Conservation (phyloP, 2,888 invertebrate species). For the Cenopis cana region DNA sequence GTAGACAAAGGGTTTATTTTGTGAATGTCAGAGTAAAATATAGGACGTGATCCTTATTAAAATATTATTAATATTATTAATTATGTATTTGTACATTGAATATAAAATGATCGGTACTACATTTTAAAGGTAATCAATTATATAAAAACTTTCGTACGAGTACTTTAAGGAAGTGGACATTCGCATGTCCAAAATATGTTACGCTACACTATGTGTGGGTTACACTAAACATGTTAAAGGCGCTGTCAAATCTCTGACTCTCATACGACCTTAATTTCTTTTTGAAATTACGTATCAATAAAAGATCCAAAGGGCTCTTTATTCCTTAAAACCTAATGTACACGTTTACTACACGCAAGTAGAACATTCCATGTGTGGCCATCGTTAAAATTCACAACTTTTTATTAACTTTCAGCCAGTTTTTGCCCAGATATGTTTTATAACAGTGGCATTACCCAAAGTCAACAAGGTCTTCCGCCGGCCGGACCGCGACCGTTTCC, state of each 20-base stretch:
- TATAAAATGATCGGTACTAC: not conserved
- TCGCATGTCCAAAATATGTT: too few relatives aligned
- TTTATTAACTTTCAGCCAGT: not conserved
- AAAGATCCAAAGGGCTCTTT: too few relatives aligned
- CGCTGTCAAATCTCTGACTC: too few relatives aligned
- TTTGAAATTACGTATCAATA: too few relatives aligned
- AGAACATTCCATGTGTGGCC: conserved; percentile 2
- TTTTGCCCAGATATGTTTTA: conserved; percentile 36
- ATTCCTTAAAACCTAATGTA: too few relatives aligned
- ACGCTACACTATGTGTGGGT: too few relatives aligned
- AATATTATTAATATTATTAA: too few relatives aligned
- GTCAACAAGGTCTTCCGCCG: conserved; percentile 44
- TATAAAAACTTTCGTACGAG: not conserved
- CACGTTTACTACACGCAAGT: not conserved
- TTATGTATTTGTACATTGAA: not conserved
- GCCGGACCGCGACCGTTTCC: conserved; percentile 66
- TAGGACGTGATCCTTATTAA: not conserved
- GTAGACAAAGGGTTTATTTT: conserved; percentile 26
- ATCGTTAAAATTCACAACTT: conserved; percentile 1
- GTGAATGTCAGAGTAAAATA: not conserved
- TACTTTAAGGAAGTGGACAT: too few relatives aligned
- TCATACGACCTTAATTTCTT: too few relatives aligned
- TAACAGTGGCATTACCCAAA: conserved; percentile 41
- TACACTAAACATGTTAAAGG: too few relatives aligned
- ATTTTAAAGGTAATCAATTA: not conserved